Base-by-base conservation (phyloP, 1,140 invertebrate genomes). In the Zaprionus ornatus region DNA sequence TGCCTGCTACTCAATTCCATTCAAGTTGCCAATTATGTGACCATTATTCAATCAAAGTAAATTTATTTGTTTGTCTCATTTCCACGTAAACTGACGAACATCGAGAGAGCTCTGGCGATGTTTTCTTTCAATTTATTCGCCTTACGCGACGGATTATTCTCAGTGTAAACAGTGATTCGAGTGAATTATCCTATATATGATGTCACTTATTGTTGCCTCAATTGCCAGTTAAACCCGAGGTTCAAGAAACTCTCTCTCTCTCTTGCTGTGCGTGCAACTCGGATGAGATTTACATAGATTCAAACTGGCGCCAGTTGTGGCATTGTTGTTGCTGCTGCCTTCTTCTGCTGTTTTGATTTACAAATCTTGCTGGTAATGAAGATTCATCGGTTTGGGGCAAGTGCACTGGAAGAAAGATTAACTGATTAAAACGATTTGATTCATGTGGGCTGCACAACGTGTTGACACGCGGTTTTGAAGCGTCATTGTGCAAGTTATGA, bases 11-110 rank as follows among this genome's bases (percentile, higher is more conserved):
- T 92, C 91, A 92, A 92, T 92, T 92, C 87, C 91, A 92, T 92
- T 92, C 91, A 92, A 91, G 83, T 91, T 92, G 91, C 91, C 91
- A 92, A 92, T 92, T 92, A 92, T 83, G 86, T 56, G 77, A 60
- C 85, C 90, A 91, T 91, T 92, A 92, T 92, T 91, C 83, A 92
- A 92, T 92, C 90, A 92, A 88, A 92, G 69, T 91, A 91, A 92
- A 92, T 92, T 92, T 92, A 92, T 92, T 92, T 92, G 86, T 92
- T 90, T 90, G 84, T 90, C 87, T 90, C 87, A 82, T 82, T 90
- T 90, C 84, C 82, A 90, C 85, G 85, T 90, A 90, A 90, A 62
- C 75, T 70, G 71, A 63, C 63, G 66, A 68, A 64, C 48, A 37
- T 27, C 25, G 52, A 56, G 65, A 69, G 21, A 50, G 50, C 48